Base-by-base conservation (phyloP, 2,797 vertebrate species). In the Pagetopsis macropterus region DNA sequence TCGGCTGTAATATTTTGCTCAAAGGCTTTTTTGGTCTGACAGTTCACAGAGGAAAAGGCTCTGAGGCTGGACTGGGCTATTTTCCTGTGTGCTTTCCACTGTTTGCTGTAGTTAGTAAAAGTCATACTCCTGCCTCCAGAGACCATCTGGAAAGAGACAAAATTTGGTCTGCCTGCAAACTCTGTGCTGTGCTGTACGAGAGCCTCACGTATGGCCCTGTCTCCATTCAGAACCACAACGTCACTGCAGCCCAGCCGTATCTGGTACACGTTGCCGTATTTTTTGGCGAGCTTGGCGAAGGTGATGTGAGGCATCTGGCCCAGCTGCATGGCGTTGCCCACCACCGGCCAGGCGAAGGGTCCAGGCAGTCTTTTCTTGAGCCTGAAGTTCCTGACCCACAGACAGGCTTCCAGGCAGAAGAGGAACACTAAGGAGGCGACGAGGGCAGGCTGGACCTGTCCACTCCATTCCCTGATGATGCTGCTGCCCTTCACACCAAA, bases 101-200 rank as follows among this genome's bases (percentile, higher is more conserved):
- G 89, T 79, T 92, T 91, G 56, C 92, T 91, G 91, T 95, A 96
- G 70, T 78, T 91, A 52, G 85, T 89, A 70, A 96, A 97, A 16
- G 93, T 90, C 84, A 97, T 14, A 84, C 96, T 96, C 51, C 82
- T 94, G 33, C 96, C 96, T 9, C 95, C 95, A 0, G 96, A 96
- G 64, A 97, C 80, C 70, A 94, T 83, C 83, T 88, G 87, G 81
- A 96, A 97, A 41, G 96, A 96, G 0, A 87, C 83, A 83, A 97
- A 97, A 67, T 97, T 93, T 0, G 96, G 96, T 89, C 96, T 92
- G 56, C 95, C 96, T 14, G 96, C 96, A 72, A 97, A 97, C 45
- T 94, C 95, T 2, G 72, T 79, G 66, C 94, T 93, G 84, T 91
- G 91, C 63, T 90, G 81, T 27, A 97, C 79, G 70, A 97, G 89